Evolutionary conservation across 2,113 vertebrate genomes (phyloP).

Genomic region (Prionailurus viverrinus): DNA sequence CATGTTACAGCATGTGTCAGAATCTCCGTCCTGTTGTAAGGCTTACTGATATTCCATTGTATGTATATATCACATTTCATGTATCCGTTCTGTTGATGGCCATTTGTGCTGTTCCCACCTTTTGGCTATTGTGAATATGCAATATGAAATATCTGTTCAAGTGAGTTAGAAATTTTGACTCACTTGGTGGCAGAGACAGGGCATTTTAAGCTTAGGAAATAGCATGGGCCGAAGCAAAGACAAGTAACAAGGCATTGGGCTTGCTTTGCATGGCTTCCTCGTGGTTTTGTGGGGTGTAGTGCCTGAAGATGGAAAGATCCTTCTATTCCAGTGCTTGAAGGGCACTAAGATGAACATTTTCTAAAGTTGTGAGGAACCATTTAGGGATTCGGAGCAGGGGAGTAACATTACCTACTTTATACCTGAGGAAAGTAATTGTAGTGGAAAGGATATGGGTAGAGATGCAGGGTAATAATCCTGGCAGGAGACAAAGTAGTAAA

Average conservation of each 20-base stretch:
- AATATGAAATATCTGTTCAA: not conserved
- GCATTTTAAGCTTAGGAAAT: not conserved
- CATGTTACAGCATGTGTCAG: not conserved
- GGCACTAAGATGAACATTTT: not conserved
- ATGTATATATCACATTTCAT: not conserved
- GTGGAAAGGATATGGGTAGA: slow-evolving; percentile 8
- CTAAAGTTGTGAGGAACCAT: not conserved
- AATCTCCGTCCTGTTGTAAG: slow-evolving; percentile 16
- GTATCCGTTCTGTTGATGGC: not conserved
- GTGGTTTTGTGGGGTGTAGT: not conserved
- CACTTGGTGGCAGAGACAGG: not conserved
- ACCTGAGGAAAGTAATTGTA: not conserved
- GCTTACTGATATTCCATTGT: not conserved
- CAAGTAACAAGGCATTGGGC: too few species aligned
- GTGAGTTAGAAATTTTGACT: not conserved
- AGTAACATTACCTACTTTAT: not conserved
- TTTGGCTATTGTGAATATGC: not conserved
- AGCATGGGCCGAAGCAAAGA: not conserved
- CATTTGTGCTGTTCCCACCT: not conserved
- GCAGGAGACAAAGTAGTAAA: slow-evolving; percentile 8
- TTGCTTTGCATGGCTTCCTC: not conserved
- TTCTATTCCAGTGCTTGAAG: not conserved
- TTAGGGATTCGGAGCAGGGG: not conserved
- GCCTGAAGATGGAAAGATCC: not conserved
- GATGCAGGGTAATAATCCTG: slow-evolving; percentile 9